Conservation (phyloP, 2,113 vertebrate genomes). For the Circaetus gallicus region DNA sequence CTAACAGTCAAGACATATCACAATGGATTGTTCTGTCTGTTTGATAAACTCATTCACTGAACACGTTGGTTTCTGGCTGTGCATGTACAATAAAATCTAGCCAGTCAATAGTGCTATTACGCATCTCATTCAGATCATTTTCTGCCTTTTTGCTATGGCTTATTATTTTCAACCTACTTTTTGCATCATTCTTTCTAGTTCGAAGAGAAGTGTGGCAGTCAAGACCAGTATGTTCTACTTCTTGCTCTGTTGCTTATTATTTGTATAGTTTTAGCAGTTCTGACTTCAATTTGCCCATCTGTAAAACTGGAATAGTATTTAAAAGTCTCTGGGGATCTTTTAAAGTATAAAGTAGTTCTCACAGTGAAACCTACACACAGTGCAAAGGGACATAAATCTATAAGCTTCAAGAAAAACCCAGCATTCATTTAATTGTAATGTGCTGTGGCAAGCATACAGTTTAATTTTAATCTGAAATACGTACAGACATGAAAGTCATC, state of each 20-base stretch:
- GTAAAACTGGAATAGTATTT: neutral
- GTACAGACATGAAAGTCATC: neutral
- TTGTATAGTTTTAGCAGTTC: neutral
- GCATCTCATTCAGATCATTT: neutral
- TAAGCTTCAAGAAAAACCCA: neutral
- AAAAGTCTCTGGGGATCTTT: neutral
- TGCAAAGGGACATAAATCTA: neutral
- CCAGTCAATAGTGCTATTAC: neutral
- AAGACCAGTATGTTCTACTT: neutral
- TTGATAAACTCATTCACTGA: constrained; percentile 25
- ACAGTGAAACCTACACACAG: neutral
- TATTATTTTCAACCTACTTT: constrained; percentile 19
- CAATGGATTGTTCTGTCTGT: constrained; percentile 37
- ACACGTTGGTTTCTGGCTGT: constrained; percentile 13
- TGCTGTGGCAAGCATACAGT: neutral
- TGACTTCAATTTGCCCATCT: neutral
- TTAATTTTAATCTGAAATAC: neutral
- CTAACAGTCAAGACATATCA: constrained; percentile 39
- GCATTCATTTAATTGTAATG: neutral
- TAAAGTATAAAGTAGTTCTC: neutral
- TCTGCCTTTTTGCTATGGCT: neutral
- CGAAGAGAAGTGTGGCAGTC: neutral
- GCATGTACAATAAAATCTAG: constrained; percentile 2
- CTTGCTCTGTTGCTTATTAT: neutral
- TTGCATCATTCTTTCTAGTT: neutral